A percentile compares a stretch with the other conserved stretches of the same genome.
phyloP scores from a whole-genome alignment of 1,140 invertebrate species.

The Drosophila lacertosa region DNA sequence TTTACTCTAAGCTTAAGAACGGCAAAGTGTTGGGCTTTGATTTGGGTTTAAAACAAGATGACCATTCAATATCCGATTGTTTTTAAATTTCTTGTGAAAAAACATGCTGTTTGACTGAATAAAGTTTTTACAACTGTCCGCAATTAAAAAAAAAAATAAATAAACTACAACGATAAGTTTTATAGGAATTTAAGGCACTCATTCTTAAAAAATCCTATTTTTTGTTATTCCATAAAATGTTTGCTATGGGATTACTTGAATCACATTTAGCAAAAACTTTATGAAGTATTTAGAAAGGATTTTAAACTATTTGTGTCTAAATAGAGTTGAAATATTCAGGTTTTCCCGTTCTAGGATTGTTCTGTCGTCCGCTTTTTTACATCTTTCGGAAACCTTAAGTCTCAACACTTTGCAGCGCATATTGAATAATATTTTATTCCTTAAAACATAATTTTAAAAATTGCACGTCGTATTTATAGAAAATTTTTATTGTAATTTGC shows the following conservation, averaged over 20 bases:
- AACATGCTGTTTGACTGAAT: not conserved
- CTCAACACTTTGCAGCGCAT: conserved; percentile 6
- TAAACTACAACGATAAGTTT: too few relatives aligned
- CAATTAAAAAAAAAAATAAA: not conserved
- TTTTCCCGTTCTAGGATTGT: not conserved
- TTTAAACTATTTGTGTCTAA: not conserved
- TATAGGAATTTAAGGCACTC: not conserved
- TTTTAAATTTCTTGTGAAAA: not conserved
- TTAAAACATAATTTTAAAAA: conserved; percentile 9
- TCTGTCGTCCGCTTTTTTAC: conserved; percentile 14
- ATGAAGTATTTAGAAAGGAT: not conserved
- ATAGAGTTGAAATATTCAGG: not conserved
- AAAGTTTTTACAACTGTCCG: not conserved
- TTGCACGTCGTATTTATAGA: conserved; percentile 23
- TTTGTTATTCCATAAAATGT: not conserved
- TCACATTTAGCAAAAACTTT: not conserved
- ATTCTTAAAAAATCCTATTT: not conserved
- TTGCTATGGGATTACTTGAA: not conserved
- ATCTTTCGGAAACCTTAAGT: not conserved
- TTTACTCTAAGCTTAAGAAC: conserved; percentile 32
- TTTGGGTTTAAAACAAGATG: not conserved
- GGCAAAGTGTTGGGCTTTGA: conserved; percentile 4
- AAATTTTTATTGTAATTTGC: conserved; percentile 12
- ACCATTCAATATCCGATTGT: conserved; percentile 16
- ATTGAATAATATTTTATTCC: conserved; percentile 30